Conservation (phyloP, 2,797 vertebrate genomes). For the Melanitta fusca region DNA sequence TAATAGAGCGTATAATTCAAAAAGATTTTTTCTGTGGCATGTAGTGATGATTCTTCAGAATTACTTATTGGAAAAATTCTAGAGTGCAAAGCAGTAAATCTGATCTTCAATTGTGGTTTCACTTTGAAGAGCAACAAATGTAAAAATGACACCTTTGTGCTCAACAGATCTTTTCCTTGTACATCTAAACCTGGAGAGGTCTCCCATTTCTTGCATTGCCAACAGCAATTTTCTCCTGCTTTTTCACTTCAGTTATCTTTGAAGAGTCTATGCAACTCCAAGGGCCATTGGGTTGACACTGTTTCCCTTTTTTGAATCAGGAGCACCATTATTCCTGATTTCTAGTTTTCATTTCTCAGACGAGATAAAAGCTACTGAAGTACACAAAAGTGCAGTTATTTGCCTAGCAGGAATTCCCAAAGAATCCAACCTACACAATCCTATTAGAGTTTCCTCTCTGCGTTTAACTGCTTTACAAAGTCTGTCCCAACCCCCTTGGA, state of each 20-base stretch:
- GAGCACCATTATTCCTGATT: not conserved
- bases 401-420: not conserved
- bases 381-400: not conserved
- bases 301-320: not conserved
- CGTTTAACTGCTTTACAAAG: not conserved
- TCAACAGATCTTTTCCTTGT: not conserved
- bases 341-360: not conserved
- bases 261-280: not conserved
- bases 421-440: not conserved
- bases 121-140: slow-evolving; percentile 1
- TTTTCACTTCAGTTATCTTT: not conserved
- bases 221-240: not conserved
- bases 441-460: not conserved
- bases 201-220: not conserved
- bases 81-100: slow-evolving; percentile 18
- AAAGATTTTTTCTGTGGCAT: slow-evolving; percentile 30
- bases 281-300: not conserved
- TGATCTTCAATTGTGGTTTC: slow-evolving; percentile 27
- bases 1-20: not conserved
- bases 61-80: slow-evolving; percentile 6
- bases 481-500: not conserved
- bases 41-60: slow-evolving; percentile 26
- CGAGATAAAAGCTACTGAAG: not conserved
- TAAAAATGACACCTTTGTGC: slow-evolving; percentile 15
- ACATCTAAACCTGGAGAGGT: not conserved